Base-by-base conservation (phyloP, 2,797 vertebrate genomes). In the Spinus pinus region DNA sequence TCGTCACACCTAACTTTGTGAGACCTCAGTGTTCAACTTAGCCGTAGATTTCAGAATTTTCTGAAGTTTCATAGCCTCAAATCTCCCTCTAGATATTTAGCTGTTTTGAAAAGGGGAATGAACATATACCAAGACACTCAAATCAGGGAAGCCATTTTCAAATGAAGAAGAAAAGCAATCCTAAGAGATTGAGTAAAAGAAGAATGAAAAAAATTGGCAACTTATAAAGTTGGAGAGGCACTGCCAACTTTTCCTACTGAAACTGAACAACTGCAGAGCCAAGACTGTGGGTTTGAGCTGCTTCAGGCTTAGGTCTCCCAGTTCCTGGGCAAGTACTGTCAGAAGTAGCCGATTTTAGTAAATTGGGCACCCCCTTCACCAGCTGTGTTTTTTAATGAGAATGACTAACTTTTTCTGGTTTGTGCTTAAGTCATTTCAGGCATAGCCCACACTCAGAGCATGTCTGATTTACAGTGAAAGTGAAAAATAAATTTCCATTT, bases 401-500 rank as follows among this genome's bases (percentile, higher is more conserved):
- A 71, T 91, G 46, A 90, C 65, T 87, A 81, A 94, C 50, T 39
- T 7, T 69, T 93, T 95, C 94, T 94, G 51, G 37, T 85, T 60
- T 86, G 30, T 88, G 37, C 53, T 78, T 66, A 93, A 75, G 67
- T 92, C 8, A 35, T 90, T 67, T 86, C 46, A 81, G 42, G 71
- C 56, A 17, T n/a, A 61, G 57, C 65, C 24, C 0, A 15, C 33
- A 14, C 28, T 79, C 7, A 27, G 47, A 85, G 53, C 30, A 65
- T 22, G 15, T 20, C 14, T 87, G 62, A 70, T 83, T 62, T 86
- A 81, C 51, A 66, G 56, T 39, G 56, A 65, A 90, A 95, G 86
- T 77, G 88, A 85, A 95, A 95, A 93, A 84, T 83, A 16, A 6
- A 30, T 94, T 96, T 95, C 79, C 94, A 54, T 83, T 90, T 60